Percentiles rank a stretch among this genome's conserved stretches.
phyloP scores from a whole-genome alignment of 2,888 invertebrate genomes.

The Cenopis cana region DNA sequence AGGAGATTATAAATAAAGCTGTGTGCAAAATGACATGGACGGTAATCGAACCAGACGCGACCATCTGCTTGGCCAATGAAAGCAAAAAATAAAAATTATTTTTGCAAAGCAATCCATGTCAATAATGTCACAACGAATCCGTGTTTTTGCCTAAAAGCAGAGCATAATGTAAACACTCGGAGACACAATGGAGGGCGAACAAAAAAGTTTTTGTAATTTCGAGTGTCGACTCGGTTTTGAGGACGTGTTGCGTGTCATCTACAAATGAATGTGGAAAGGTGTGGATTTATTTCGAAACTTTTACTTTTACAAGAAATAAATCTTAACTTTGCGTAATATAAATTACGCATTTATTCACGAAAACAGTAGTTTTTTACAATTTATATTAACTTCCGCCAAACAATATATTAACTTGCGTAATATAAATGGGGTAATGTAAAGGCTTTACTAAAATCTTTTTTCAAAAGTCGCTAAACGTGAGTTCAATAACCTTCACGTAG shows the following conservation, averaged over 20 bases:
- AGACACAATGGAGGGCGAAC: conserved; percentile 59
- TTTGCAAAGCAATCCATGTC: conserved; percentile 75
- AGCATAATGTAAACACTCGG: conserved; percentile 73
- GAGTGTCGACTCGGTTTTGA: conserved; percentile 63
- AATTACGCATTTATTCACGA: too few relatives aligned
- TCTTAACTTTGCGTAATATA: conserved; percentile 2
- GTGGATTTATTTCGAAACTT: conserved; percentile 23
- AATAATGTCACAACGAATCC: conserved; percentile 76
- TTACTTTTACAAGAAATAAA: conserved; percentile 12
- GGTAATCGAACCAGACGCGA: conserved; percentile 77
- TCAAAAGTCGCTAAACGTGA: conserved; percentile 3
- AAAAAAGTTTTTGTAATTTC: conserved; percentile 57
- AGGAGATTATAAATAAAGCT: conserved; percentile 77
- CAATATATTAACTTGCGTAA: too few relatives aligned
- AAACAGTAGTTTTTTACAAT: too few relatives aligned
- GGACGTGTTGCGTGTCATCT: conserved; percentile 54
- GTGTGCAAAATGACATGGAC: conserved; percentile 69
- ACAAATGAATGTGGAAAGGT: conserved; percentile 43
- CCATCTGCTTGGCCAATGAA: conserved; percentile 73
- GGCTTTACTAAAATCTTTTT: background rate
- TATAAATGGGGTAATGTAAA: background rate
- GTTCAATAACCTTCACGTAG: conserved; percentile 37
- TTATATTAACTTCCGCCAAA: too few relatives aligned
- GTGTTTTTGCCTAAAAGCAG: conserved; percentile 61
- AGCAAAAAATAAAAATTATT: conserved; percentile 70